A percentile compares a stretch with the other conserved stretches of the same genome.
phyloP scores from a whole-genome alignment of 2,888 invertebrate genomes.

The Galerucella nymphaeae region DNA sequence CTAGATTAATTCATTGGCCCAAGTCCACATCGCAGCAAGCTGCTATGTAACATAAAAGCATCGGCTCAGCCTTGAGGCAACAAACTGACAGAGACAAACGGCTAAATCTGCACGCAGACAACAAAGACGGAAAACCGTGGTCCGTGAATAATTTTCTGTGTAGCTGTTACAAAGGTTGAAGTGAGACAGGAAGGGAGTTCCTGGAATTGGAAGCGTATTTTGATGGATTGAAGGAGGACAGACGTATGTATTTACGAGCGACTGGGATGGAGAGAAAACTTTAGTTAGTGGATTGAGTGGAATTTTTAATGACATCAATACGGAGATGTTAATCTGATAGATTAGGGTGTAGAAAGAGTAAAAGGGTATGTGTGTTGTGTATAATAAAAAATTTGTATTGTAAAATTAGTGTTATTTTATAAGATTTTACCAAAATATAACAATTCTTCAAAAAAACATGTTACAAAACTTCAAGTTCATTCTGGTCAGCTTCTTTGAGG shows the following conservation, averaged over 20 bases:
- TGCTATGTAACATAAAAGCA: slow-evolving; percentile 55
- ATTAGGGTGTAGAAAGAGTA: slow-evolving; percentile 25
- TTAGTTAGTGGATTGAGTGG: slow-evolving; percentile 21
- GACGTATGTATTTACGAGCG: slow-evolving; percentile 21
- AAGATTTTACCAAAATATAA: too few relatives aligned
- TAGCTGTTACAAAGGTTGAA: slow-evolving; percentile 25
- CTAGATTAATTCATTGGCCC: slow-evolving; percentile 59
- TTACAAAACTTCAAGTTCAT: too few relatives aligned
- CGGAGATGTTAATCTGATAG: slow-evolving; percentile 36
- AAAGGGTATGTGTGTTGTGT: not conserved
- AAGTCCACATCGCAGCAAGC: slow-evolving; percentile 56
- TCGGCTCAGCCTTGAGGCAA: slow-evolving; percentile 53
- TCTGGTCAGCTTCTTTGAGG: too few relatives aligned
- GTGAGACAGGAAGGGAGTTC: slow-evolving; percentile 33
- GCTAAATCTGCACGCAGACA: not conserved
- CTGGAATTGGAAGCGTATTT: slow-evolving; percentile 37
- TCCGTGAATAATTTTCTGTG: slow-evolving; percentile 36
- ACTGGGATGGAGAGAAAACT: slow-evolving; percentile 14
- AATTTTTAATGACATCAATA: slow-evolving; percentile 45
- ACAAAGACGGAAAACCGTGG: slow-evolving; percentile 30
- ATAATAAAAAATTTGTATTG: not conserved
- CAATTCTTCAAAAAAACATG: too few relatives aligned
- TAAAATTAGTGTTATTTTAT: not conserved
- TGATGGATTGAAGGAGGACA: slow-evolving; percentile 32
- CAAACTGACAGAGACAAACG: slow-evolving; percentile 43